Base-by-base conservation (phyloP, 1,140 invertebrate species). In the Heliothis virescens region DNA sequence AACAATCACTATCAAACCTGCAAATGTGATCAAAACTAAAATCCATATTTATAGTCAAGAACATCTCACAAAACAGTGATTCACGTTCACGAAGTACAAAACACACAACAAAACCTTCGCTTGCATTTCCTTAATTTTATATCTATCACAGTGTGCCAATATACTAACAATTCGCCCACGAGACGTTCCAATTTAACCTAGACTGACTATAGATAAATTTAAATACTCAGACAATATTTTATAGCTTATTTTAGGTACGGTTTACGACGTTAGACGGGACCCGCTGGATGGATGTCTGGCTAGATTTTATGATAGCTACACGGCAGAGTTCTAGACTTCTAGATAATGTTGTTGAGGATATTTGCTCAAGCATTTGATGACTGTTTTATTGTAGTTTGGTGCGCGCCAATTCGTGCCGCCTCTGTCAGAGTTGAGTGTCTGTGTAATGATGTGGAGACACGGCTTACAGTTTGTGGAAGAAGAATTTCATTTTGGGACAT, bases 181-280 rank as follows among this genome's bases (percentile, higher is more conserved):
- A 69, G 50, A 79, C 81, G 71, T 82, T 85, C 71, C 80, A 80
- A 83, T 85, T 86, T 85, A 87, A 88, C 85, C 85, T 85, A 80
- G 79, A 75, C 79, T 21, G n/a, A 85, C 81, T 82, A 84, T 79
- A 90, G 89, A 93, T 93, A 91, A 91, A 92, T 93, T 91, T 90
- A 93, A 91, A 93, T 91, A 91, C 86, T 80, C 87, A 86, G 89
- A 93, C 92, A 91, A 92, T 93, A 93, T 93, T 93, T 93, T 93
- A 93, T 90, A 83, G 88, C 85, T 90, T 92, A 93, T 92, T 91
- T 93, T 90, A 92, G 90, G 86, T 89, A 87, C 88, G 85, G 90
- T 93, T 93, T 92, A 92, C 90, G 92, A 91, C 82, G 72, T 79
- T 71, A 90, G 91, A 91, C 92, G 91, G 81, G 85, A 83, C 85